Conservation (phyloP, 64 coral and sea anemone genomes). For the Pachyseris speciosa region DNA sequence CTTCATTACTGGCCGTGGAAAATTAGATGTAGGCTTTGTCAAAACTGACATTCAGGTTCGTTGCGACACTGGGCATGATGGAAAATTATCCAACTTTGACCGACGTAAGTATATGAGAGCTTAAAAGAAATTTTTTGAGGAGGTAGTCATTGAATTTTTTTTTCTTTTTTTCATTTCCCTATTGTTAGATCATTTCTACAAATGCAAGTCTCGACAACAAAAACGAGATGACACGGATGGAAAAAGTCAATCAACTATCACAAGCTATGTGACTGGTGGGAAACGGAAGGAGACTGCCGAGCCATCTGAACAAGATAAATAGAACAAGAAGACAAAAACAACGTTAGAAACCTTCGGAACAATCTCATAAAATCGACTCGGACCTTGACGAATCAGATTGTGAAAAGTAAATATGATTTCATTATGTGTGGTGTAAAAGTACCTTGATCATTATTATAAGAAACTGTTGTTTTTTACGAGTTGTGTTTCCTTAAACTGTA, state of each 20-base stretch:
- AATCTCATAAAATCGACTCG: slow-evolving; percentile 47
- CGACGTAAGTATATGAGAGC: slow-evolving; percentile 31
- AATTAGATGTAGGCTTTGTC: slow-evolving; percentile 60
- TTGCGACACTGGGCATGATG: slow-evolving; percentile 60
- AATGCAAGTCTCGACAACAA: slow-evolving; percentile 54
- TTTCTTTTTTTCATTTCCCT: slow-evolving; percentile 14
- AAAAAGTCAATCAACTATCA: slow-evolving; percentile 42
- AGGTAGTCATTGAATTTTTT: slow-evolving; percentile 9
- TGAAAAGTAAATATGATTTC: slow-evolving; percentile 72
- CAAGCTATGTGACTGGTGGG: slow-evolving; percentile 38
- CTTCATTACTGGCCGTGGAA: slow-evolving; percentile 76
- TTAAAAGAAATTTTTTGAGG: not conserved
- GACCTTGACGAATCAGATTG: slow-evolving; percentile 62
- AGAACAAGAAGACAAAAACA: slow-evolving; percentile 22
- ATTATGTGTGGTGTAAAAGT: slow-evolving; percentile 8
- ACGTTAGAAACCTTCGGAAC: slow-evolving; percentile 26
- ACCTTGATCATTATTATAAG: slow-evolving; percentile 19
- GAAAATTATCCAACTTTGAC: slow-evolving; percentile 63
- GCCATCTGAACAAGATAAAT: slow-evolving; percentile 44
- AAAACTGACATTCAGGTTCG: slow-evolving; percentile 60
- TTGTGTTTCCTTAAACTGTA: slow-evolving; percentile 24
- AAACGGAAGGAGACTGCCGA: slow-evolving; percentile 32
- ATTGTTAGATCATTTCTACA: slow-evolving; percentile 72
- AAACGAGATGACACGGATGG: slow-evolving; percentile 15
- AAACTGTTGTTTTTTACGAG: slow-evolving; percentile 33